Evolutionary conservation across 2,113 vertebrate species (phyloP), one percentile per base, ranked within the genome.

Genomic region (Mobula hypostoma): DNA sequence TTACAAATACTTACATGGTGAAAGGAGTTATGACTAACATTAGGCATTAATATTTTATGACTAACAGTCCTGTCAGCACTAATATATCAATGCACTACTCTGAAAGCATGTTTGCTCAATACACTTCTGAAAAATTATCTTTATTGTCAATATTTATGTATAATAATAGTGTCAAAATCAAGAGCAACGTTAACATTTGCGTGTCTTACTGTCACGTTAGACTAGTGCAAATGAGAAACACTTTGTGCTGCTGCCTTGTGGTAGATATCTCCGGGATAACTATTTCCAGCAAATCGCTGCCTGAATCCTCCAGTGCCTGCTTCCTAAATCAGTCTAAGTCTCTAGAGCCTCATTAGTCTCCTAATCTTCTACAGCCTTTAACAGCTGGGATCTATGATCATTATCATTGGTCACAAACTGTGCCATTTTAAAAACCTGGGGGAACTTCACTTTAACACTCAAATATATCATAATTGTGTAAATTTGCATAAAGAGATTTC

Each of bases 21-120:
- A 90, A 74, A 90, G 4, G 12, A 66, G 63, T 66, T 90, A 90
- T 19, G n/a, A 61, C n/a, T 90, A 66, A 68, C 63, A 32, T 66
- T 90, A 29, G 17, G 85, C 32, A 66, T 90, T 66, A 90, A 90
- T 66, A 66, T 90, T 90, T 90, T 66, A 90, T 66, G 8, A 90
- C 61, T 90, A 32, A 32, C 63, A 68, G 63, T 15, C 29, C 85
- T 32, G 85, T 58, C 82, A 29, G 82, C 27, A 85, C 82, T 61
- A 85, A 90, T 90, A 68, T 32, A 66, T 68, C 14, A 88, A 32
- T 61, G 29, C 3, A 63, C 29, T 63, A 61, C 83, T 63, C 32
- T n/a, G 61, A 90, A 68, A 90, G 61, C 66, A 61, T n/a, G 32
- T 32, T 68, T 66, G 85, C 29, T 19, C 21, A 58, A 19, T 29